Evolutionary conservation across 2,797 vertebrate genomes (phyloP).

Genomic region (Pseudochirops corinnae): DNA sequence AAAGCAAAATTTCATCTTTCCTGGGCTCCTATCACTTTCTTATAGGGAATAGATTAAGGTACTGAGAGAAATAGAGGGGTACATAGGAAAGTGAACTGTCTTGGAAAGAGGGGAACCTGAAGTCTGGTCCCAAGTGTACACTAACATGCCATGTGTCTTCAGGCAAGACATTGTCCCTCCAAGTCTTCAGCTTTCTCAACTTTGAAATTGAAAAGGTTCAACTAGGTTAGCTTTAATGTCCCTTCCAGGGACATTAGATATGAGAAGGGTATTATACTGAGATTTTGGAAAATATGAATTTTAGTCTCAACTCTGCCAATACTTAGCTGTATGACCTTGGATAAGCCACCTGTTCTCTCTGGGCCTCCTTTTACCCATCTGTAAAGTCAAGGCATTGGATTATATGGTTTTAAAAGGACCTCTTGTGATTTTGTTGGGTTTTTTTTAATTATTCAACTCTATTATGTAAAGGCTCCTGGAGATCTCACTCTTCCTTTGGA

Average conservation of each 20-base stretch:
- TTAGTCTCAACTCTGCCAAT: background rate
- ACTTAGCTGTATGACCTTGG: background rate
- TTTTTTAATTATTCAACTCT: background rate
- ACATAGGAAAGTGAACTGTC: background rate
- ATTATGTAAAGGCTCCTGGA: slow-evolving; percentile 18
- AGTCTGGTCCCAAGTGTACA: background rate
- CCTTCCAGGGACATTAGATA: background rate
- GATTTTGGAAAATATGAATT: background rate
- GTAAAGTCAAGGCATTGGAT: slow-evolving; percentile 29
- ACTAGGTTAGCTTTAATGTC: background rate
- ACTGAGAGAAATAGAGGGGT: background rate
- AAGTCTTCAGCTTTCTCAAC: background rate
- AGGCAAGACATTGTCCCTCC: background rate
- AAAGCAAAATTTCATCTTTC: background rate
- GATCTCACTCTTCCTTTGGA: slow-evolving; percentile 9
- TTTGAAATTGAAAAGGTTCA: background rate
- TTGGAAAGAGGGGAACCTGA: background rate
- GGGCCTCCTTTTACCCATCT: background rate
- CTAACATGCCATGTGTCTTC: background rate
- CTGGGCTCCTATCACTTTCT: slow-evolving; percentile 22
- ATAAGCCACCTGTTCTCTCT: background rate
- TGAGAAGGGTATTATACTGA: background rate
- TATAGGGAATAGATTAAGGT: background rate
- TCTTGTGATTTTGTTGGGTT: background rate
- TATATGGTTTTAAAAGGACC: slow-evolving; percentile 10